A percentile compares a stretch with the other conserved stretches of the same genome.
Conservation (phyloP, 1,140 invertebrate genomes). For the Drosophila ironensis region DNA sequence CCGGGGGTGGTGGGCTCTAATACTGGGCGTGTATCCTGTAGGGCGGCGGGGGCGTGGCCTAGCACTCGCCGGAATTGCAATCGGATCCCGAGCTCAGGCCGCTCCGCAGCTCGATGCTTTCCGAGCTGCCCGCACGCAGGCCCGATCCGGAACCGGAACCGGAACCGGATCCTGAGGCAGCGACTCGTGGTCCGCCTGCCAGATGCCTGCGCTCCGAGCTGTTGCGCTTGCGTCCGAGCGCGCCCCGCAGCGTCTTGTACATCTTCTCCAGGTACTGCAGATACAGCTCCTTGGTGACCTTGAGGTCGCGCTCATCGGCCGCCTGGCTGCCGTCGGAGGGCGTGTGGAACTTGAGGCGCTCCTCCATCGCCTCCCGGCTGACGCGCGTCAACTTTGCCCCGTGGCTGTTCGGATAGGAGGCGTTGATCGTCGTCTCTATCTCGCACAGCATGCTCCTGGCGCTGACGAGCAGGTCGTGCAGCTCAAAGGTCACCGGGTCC, state of each 20-base stretch:
- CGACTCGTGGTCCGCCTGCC: background rate
- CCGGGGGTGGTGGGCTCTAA: slow-evolving; percentile 1
- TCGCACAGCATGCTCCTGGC: slow-evolving; percentile 64
- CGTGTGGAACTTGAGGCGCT: slow-evolving; percentile 53
- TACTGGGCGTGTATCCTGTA: background rate
- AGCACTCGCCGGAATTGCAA: slow-evolving; percentile 20
- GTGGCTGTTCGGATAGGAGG: slow-evolving; percentile 57
- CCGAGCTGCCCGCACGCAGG: slow-evolving; percentile 17
- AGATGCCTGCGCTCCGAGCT: slow-evolving; percentile 21
- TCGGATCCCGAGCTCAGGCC: slow-evolving; percentile 5
- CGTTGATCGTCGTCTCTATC: slow-evolving; percentile 67
- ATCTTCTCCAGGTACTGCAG: slow-evolving; percentile 56
- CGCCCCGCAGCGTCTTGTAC: slow-evolving; percentile 32
- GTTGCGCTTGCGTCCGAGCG: slow-evolving; percentile 27
- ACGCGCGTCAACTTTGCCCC: slow-evolving; percentile 50
- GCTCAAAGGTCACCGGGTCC: slow-evolving; percentile 42
- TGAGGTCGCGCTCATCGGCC: slow-evolving; percentile 46
- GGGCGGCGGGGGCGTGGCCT: background rate
- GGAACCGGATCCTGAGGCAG: background rate
- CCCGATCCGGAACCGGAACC: background rate
- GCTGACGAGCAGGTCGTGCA: slow-evolving; percentile 59
- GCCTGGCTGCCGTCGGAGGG: slow-evolving; percentile 50
- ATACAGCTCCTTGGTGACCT: slow-evolving; percentile 62
- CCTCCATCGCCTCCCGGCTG: slow-evolving; percentile 48
- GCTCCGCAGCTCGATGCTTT: slow-evolving; percentile 18